A percentile compares a stretch with the other conserved stretches of the same genome.
These are phyloP conservation scores for Capromys pilorides DNA, from an alignment of 2,797 vertebrate species.

Conservation along the genomic window DNA sequence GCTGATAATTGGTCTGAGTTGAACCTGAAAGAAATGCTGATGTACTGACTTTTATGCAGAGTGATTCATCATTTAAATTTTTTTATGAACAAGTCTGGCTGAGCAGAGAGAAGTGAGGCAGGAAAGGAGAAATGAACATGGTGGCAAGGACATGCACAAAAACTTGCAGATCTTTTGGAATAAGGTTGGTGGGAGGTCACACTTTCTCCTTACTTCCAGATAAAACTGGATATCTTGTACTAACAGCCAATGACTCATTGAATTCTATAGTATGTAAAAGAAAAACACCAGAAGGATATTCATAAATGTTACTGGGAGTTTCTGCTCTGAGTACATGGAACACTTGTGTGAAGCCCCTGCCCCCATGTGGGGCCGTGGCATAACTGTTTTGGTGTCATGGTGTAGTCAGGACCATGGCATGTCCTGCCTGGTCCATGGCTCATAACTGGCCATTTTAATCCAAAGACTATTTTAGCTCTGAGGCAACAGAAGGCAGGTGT, in stretches of 20 bases:
- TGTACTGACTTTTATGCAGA: conserved; percentile 70
- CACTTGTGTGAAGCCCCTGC: not conserved
- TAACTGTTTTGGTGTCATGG: conserved; percentile 5
- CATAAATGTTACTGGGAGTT: no score
- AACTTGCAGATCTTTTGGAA: conserved; percentile 37
- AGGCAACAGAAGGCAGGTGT: not conserved
- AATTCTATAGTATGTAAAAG: no score
- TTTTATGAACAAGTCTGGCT: conserved; percentile 55
- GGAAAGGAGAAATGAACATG: conserved; percentile 42
- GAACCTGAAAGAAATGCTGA: conserved; percentile 85
- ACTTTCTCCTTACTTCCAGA: no score
- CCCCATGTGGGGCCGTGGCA: not conserved
- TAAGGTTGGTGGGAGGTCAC: not conserved
- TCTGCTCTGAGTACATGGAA: not conserved
- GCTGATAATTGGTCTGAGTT: conserved; percentile 81
- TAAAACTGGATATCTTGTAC: no score
- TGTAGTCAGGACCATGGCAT: conserved; percentile 3
- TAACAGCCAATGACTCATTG: no score
- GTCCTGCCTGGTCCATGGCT: conserved; percentile 30
- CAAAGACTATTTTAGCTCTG: not conserved
- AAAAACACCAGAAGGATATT: no score
- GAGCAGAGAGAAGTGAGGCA: conserved; percentile 55
- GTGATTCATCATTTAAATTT: conserved; percentile 74
- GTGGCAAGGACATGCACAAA: not conserved
- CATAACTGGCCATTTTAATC: not conserved